Evolutionary conservation across 2,888 invertebrate genomes (phyloP).

Genomic region (Trichopoda pennipes): DNA sequence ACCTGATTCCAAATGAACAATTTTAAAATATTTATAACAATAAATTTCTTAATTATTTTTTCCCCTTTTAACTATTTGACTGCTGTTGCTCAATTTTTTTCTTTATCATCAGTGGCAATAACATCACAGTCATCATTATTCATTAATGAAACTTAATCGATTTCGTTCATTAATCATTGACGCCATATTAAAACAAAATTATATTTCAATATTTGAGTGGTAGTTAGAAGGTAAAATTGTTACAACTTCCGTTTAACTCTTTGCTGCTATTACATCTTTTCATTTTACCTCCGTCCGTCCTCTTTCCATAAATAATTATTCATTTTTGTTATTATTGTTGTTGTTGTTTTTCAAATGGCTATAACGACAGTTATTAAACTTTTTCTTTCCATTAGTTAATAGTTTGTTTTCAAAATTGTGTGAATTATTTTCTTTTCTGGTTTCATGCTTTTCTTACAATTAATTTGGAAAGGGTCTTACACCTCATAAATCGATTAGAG

Average conservation of each 20-base stretch:
- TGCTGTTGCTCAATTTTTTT: conserved; percentile 30
- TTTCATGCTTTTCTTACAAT: conserved; percentile 42
- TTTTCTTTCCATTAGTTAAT: conserved; percentile 21
- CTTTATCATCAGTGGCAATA: conserved; percentile 19
- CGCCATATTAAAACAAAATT: conserved; percentile 71
- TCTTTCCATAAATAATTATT: conserved; percentile 37
- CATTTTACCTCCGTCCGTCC: too few species aligned
- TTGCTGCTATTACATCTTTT: conserved; percentile 31
- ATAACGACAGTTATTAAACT: conserved; percentile 56
- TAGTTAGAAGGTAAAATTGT: conserved; percentile 58
- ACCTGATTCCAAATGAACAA: neutral
- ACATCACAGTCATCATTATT: conserved; percentile 68
- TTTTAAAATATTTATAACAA: neutral
- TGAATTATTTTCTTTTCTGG: conserved; percentile 50
- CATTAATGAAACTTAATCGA: conserved; percentile 79
- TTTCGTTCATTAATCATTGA: conserved; percentile 79
- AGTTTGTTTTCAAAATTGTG: conserved; percentile 51
- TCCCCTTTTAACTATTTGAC: neutral
- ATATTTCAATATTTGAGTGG: conserved; percentile 57
- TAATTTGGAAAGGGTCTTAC: conserved; percentile 54
- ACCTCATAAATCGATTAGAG: conserved; percentile 57
- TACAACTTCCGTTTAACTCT: conserved; percentile 68
- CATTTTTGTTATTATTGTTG: conserved; percentile 8
- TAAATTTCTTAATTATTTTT: conserved; percentile 37
- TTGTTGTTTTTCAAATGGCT: neutral